phyloP scores from a whole-genome alignment of 1,140 invertebrate genomes.

The Hylyphantes graminicola region DNA sequence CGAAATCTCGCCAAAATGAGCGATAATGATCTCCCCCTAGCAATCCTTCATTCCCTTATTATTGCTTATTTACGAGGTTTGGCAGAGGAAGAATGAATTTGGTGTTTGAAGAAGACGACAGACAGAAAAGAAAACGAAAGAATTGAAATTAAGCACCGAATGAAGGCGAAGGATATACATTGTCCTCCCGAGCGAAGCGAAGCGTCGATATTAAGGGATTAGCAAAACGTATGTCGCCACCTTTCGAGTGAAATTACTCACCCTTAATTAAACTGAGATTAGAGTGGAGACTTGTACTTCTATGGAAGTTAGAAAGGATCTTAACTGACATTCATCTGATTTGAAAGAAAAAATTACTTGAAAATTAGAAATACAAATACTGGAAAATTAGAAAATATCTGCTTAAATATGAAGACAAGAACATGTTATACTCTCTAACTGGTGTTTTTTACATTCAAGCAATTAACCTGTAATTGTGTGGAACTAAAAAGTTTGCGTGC shows the following conservation, averaged over 20 bases:
- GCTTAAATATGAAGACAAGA: too few relatives aligned
- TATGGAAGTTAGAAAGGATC: too few relatives aligned
- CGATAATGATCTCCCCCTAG: background rate
- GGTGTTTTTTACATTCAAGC: too few relatives aligned
- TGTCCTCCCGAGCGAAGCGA: slow-evolving; percentile 10
- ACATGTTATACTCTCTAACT: too few relatives aligned
- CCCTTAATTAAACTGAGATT: slow-evolving; percentile 61
- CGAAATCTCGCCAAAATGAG: slow-evolving; percentile 4
- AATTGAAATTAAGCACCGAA: slow-evolving; percentile 6
- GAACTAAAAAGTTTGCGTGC: too few relatives aligned
- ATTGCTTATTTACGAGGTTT: slow-evolving; percentile 51
- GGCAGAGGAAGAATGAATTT: slow-evolving; percentile 48
- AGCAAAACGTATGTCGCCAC: slow-evolving; percentile 2
- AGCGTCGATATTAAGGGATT: slow-evolving; percentile 57
- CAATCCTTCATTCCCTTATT: slow-evolving; percentile 24
- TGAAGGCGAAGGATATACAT: background rate
- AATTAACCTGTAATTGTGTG: too few relatives aligned
- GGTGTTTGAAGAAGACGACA: slow-evolving; percentile 21
- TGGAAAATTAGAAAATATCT: too few relatives aligned
- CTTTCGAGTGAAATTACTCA: slow-evolving; percentile 51
- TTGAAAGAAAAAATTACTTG: too few relatives aligned
- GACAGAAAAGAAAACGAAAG: background rate
- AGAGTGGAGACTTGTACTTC: slow-evolving; percentile 6
- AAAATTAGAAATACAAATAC: too few relatives aligned
- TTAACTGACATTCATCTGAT: too few relatives aligned